Base-by-base conservation (phyloP, 2,888 invertebrate genomes). In the Leucoptera coffeella region DNA sequence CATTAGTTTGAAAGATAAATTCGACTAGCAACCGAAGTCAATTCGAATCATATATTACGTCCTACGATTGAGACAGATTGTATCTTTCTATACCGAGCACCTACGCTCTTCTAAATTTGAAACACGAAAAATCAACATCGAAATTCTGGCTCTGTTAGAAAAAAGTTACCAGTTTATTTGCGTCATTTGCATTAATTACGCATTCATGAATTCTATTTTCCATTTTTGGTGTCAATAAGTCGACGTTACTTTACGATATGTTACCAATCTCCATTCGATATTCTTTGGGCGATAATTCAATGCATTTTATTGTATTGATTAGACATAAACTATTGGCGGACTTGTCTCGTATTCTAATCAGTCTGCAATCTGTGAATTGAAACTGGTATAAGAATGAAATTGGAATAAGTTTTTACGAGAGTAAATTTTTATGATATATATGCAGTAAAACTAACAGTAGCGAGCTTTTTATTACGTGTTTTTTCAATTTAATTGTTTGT, bases 1-100 rank as follows among this genome's bases (percentile, higher is more conserved):
- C 48, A 57, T 62, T 62, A 57, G 47, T 44, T 46, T 10, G 15
- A 19, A 13, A 22, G 44, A 48, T 54, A 46, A 50, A 50, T 51
- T 48, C 38, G 40, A 44, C 35, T 41, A 41, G 38, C 42, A 47
- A 47, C 50, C 48, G 45, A 40, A 52, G 35, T 35, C 31, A 29
- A 50, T 49, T 40, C 40, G 53, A 42, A 45, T 44, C 40, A 47
- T 39, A 64, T 65, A 62, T 69, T 55, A 57, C 54, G 49, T 37
- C 65, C 67, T 58, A 52, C 56, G 50, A 47, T 43, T 44, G 41
- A 39, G 49, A 50, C 49, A 45, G 60, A 60, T 59, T 60, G 54
- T 58, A 59, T 60, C 57, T 60, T 42, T 54, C 51, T 51, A 7
- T 17, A 6, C 10, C 22, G 51, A 58, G 51, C 42, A 50, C 17